These are phyloP conservation scores for Lota lota DNA, from an alignment of 2,113 vertebrate species.

Conservation along the genomic window DNA sequence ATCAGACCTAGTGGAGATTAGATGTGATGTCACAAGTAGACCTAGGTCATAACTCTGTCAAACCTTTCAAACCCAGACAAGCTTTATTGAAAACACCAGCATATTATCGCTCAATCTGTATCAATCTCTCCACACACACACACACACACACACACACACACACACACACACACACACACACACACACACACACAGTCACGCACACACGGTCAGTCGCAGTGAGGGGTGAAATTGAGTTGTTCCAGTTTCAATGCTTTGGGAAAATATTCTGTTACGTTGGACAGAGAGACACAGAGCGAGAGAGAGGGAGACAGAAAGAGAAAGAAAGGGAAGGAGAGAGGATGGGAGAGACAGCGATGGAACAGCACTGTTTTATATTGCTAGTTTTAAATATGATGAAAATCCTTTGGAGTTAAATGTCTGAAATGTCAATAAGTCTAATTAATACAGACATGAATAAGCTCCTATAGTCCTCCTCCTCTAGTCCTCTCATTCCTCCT, in stretches of 20 bases:
- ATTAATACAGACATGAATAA: too few species aligned
- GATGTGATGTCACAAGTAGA: too few species aligned
- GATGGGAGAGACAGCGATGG: not conserved
- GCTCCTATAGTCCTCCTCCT: too few species aligned
- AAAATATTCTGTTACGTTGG: not conserved
- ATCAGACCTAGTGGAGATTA: too few species aligned
- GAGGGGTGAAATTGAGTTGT: conserved; percentile 1
- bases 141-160: not conserved
- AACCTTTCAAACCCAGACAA: too few species aligned
- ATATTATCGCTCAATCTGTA: too few species aligned
- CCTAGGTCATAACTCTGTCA: too few species aligned
- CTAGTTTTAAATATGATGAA: not conserved
- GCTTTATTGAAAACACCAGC: too few species aligned
- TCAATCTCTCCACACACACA: not conserved
- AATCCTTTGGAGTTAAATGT: not conserved
- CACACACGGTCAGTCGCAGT: not conserved
- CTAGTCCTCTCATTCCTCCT: too few species aligned
- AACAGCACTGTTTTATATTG: not conserved
- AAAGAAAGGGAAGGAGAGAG: not conserved
- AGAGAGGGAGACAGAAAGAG: not conserved
- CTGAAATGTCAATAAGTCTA: too few species aligned
- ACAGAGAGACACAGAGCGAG: not conserved
- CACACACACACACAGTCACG: not conserved
- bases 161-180: not conserved
- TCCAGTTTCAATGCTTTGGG: not conserved